These are phyloP conservation scores for Eurypyga helias DNA, from an alignment of 2,113 vertebrate genomes.

Conservation along the genomic window DNA sequence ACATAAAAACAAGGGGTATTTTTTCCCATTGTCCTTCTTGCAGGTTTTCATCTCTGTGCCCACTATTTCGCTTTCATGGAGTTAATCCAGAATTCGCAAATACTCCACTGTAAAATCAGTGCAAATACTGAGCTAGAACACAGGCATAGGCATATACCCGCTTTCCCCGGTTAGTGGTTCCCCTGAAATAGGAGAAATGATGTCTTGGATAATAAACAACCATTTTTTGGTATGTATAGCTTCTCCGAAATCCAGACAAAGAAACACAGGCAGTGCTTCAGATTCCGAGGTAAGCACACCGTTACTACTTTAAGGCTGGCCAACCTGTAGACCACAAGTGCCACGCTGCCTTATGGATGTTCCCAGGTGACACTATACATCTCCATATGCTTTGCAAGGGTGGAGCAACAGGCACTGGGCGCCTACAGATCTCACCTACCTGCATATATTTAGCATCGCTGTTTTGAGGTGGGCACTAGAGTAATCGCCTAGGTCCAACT, in stretches of 20 bases:
- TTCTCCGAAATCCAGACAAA: neutral
- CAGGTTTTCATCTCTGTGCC: neutral
- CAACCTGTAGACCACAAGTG: neutral
- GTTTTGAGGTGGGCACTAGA: neutral
- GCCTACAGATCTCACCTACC: neutral
- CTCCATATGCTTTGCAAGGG: neutral
- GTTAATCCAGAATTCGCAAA: neutral
- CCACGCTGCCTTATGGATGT: neutral
- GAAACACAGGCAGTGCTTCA: neutral
- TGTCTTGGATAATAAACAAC: neutral
- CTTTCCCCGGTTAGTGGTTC: neutral
- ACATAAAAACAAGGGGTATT: fast-evolving
- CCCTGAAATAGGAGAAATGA: neutral
- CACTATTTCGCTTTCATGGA: neutral
- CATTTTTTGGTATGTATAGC: neutral
- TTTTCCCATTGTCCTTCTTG: neutral
- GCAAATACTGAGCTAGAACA: neutral
- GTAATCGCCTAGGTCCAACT: neutral
- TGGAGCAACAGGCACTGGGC: neutral
- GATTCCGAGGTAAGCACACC: neutral
- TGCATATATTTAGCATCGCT: neutral
- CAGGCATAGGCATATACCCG: fast-evolving
- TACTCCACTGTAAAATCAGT: neutral
- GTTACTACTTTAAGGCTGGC: neutral
- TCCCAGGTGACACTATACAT: neutral